Evolutionary conservation across 2,888 invertebrate genomes (phyloP), one percentile per base, ranked within the genome.

Genomic region (Liposcelis brunnea): DNA sequence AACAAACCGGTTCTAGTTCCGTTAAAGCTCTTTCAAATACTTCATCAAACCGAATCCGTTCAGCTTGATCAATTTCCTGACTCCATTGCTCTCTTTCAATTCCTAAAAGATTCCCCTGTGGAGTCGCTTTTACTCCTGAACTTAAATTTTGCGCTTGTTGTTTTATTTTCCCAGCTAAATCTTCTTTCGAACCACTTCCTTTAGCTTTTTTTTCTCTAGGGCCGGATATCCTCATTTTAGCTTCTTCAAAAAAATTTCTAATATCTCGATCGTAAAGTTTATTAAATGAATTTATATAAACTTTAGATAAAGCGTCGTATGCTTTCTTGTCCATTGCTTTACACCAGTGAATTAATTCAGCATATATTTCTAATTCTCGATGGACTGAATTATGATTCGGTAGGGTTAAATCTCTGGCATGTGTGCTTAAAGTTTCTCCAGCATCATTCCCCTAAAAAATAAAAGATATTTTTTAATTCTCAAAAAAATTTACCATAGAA

Each of bases 331-430:
- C 89, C 74, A 89, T 80, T 38, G 53, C 52, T 64, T 86, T 85
- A 45, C 86, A 73, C 82, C 93, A 86, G 59, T 84, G 81, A 85
- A 94, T 89, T 51, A 94, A 71, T 53, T 89, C 86, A 26, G 83
- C 79, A 61, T 91, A 93, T 14, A 83, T 82, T 55, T 74, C 73
- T 49, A 97, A 72, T 59, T 91, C 89, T 47, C 77, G 75, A 66
- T 94, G 94, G 53, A 89, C 81, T 40, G 74, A 70, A 51, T 74
- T 71, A 58, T 87, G 81, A 53, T 80, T 77, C 0, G 85, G 83
- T 52, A 91, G 66, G 26, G 73, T 71, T 45, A 86, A 64, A 35
- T 76, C 75, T 48, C 65, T 64, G 2, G 63, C 55, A 47, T 59
- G 58, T 44, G 55, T 61, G 50, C 65, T 66, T 49, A 71, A 60